These are phyloP conservation scores for Stictonetta naevosa DNA, from an alignment of 2,113 vertebrate species.

Conservation along the genomic window DNA sequence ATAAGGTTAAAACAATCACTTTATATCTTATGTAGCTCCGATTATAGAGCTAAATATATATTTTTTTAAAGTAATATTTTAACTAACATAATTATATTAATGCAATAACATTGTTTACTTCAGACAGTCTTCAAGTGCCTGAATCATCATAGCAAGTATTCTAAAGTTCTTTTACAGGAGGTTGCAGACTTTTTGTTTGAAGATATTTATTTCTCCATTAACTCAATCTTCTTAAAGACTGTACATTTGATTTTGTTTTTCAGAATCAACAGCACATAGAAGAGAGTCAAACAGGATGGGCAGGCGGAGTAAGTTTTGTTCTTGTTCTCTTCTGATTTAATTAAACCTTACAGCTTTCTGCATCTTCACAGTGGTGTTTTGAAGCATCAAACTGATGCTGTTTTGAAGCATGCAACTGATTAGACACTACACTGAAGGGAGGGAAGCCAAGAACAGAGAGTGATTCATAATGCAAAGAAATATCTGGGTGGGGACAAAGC, in stretches of 20 bases:
- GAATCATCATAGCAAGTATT: neutral
- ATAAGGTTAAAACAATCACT: neutral
- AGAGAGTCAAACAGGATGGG: conserved; percentile 92
- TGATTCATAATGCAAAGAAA: neutral
- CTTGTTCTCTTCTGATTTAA: conserved; percentile 42
- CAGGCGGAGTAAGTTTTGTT: conserved; percentile 88
- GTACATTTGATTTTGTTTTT: conserved; percentile 52
- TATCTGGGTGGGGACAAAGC: neutral
- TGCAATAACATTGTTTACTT: neutral
- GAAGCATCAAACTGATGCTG: neutral
- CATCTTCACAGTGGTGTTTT: conserved; percentile 15
- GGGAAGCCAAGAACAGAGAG: neutral
- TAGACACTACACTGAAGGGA: neutral
- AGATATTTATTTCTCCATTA: neutral
- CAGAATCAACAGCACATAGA: conserved; percentile 84
- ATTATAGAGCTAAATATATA: neutral
- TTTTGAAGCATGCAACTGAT: conserved; percentile 1
- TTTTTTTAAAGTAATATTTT: neutral
- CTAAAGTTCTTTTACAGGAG: neutral
- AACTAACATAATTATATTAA: neutral
- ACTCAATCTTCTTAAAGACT: neutral
- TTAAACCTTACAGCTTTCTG: neutral
- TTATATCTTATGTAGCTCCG: neutral
- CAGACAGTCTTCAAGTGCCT: neutral
- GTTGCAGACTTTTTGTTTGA: neutral